Percentiles rank a stretch among this genome's conserved stretches.
Evolutionary conservation across 2,797 vertebrate species (phyloP).

Genomic region (Etheostoma perlongum): DNA sequence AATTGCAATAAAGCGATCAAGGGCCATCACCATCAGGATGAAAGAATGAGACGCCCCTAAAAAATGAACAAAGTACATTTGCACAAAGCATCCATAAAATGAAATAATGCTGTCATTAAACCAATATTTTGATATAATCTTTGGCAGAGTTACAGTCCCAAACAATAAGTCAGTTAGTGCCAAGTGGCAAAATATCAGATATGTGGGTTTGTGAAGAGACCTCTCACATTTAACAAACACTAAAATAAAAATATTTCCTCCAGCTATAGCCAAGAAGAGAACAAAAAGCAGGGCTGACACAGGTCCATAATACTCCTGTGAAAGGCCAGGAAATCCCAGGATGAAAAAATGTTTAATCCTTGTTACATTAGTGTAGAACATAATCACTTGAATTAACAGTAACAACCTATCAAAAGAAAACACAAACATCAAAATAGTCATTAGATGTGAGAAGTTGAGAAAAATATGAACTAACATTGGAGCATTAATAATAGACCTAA

Average conservation of each 20-base stretch:
- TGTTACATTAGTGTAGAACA: constrained; percentile 50
- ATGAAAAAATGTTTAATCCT: constrained; percentile 68
- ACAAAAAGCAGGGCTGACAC: constrained; percentile 57
- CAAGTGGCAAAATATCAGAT: constrained; percentile 73
- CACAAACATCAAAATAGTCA: neutral
- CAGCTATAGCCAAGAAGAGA: constrained; percentile 53
- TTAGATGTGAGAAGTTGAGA: neutral
- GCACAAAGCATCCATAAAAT: constrained; percentile 67
- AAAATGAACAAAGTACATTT: constrained; percentile 75
- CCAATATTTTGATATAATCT: constrained; percentile 72
- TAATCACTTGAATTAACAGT: constrained; percentile 8
- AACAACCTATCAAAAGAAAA: neutral
- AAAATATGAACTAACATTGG: neutral
- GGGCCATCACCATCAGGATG: constrained; percentile 73
- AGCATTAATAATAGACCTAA: neutral
- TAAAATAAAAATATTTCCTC: constrained; percentile 75
- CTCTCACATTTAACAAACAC: constrained; percentile 61
- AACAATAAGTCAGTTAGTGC: constrained; percentile 70
- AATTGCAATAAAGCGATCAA: constrained; percentile 76
- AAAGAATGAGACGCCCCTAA: constrained; percentile 62
- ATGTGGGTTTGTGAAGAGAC: constrained; percentile 74
- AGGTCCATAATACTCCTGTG: constrained; percentile 39
- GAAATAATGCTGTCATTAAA: constrained; percentile 57
- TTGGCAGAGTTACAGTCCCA: constrained; percentile 72
- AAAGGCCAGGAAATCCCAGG: constrained; percentile 73